Evolutionary conservation across 2,797 vertebrate genomes (phyloP).

Genomic region (Ibycter americanus): DNA sequence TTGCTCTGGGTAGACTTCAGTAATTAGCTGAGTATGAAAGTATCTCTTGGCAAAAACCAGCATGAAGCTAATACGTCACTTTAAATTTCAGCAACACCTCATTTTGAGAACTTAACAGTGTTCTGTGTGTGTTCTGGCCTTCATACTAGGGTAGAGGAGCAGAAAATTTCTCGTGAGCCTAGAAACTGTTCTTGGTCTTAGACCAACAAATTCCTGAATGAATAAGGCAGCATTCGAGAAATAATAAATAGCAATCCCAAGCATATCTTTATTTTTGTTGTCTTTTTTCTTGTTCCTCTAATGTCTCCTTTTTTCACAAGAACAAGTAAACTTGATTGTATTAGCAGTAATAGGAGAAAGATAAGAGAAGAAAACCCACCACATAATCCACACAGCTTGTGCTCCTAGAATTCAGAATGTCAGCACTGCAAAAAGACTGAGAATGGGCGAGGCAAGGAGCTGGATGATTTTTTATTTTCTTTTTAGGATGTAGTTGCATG

Average conservation of each 20-base stretch:
- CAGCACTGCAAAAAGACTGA: not conserved
- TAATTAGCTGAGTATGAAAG: not conserved
- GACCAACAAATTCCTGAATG: not conserved
- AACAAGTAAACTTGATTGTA: not conserved
- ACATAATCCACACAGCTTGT: rapidly evolving
- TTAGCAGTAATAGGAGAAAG: not conserved
- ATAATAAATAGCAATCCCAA: not conserved
- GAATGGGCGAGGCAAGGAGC: not conserved
- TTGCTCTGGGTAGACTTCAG: not conserved
- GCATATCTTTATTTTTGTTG: not conserved
- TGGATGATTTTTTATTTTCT: not conserved
- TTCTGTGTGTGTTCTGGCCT: not conserved
- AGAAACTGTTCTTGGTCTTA: not conserved
- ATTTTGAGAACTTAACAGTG: not conserved
- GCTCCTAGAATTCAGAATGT: not conserved
- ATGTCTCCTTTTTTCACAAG: not conserved
- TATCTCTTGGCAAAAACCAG: not conserved
- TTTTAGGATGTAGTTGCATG: not conserved
- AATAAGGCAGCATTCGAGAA: not conserved
- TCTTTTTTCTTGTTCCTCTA: not conserved
- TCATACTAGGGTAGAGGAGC: rapidly evolving
- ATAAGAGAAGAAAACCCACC: not conserved
- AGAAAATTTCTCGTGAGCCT: not conserved
- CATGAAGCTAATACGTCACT: not conserved
- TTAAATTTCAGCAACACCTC: not conserved